Evolutionary conservation across 2,797 vertebrate species (phyloP).

Genomic region (Psittacula derbiana): DNA sequence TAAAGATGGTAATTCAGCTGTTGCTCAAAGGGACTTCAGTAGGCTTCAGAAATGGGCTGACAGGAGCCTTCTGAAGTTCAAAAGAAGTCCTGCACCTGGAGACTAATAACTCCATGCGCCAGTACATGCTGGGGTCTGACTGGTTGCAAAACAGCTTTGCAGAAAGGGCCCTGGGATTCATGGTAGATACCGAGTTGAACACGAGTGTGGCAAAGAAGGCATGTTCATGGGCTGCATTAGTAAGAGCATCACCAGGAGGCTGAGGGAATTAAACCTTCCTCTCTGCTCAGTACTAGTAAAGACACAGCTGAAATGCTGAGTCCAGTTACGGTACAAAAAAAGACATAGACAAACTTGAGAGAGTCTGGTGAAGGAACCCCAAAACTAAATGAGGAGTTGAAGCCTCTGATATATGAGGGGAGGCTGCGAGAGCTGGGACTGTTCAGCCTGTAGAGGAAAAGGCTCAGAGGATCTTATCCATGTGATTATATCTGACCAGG

Average conservation of each 20-base stretch:
- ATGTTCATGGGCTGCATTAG: background rate
- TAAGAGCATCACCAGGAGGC: background rate
- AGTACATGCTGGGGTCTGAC: background rate
- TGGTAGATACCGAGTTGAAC: background rate
- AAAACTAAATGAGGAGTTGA: background rate
- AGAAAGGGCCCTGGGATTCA: background rate
- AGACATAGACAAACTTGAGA: background rate
- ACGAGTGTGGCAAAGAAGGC: too few relatives aligned
- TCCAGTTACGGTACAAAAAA: background rate
- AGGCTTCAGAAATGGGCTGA: background rate
- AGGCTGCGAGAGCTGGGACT: background rate
- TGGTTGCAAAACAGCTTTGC: background rate
- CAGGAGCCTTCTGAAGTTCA: background rate
- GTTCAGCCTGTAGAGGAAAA: background rate
- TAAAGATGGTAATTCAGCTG: background rate
- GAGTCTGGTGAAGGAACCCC: background rate
- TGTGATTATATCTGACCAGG: background rate
- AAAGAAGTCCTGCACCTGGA: background rate
- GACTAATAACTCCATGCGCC: background rate
- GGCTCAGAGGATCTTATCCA: background rate
- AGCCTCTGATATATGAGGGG: background rate
- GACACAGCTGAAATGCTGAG: background rate
- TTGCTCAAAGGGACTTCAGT: background rate
- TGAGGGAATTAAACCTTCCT: background rate
- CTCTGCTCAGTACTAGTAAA: background rate